phyloP scores from a whole-genome alignment of 2,797 vertebrate species.

The Chiropotes sagulatus region DNA sequence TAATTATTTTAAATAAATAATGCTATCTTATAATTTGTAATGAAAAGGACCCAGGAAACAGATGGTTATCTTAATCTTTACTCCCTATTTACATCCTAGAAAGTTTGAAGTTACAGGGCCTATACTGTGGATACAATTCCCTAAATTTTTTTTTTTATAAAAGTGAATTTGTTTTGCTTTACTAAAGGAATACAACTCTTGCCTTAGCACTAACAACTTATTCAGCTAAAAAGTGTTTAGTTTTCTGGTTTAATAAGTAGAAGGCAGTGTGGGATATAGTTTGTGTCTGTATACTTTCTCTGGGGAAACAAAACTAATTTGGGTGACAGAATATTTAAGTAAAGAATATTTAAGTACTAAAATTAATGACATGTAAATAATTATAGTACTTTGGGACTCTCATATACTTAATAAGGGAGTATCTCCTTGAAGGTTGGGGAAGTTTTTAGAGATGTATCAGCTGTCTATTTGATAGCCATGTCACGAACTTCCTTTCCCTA shows the following conservation, averaged over 20 bases:
- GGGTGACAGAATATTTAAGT: background rate
- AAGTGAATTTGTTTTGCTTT: background rate
- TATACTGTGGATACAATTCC: background rate
- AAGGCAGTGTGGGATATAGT: background rate
- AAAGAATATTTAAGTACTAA: slow-evolving; percentile 15
- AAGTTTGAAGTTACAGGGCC: background rate
- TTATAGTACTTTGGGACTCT: background rate
- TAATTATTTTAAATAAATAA: slow-evolving; percentile 1
- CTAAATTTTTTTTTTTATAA: background rate
- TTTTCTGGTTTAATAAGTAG: background rate
- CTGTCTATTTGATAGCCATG: background rate
- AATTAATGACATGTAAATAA: background rate
- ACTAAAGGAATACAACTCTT: background rate
- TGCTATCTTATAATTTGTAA: background rate
- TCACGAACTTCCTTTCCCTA: background rate
- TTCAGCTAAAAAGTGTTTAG: background rate
- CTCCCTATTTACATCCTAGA: background rate
- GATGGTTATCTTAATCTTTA: background rate
- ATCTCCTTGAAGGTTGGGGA: background rate
- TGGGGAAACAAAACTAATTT: slow-evolving; percentile 24
- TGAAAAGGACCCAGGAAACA: background rate
- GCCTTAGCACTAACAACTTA: background rate
- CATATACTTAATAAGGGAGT: background rate
- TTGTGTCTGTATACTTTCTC: background rate
- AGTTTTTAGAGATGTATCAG: background rate